These are phyloP conservation scores for Ypsolopha sequella DNA, from an alignment of 2,888 invertebrate species.

Conservation along the genomic window DNA sequence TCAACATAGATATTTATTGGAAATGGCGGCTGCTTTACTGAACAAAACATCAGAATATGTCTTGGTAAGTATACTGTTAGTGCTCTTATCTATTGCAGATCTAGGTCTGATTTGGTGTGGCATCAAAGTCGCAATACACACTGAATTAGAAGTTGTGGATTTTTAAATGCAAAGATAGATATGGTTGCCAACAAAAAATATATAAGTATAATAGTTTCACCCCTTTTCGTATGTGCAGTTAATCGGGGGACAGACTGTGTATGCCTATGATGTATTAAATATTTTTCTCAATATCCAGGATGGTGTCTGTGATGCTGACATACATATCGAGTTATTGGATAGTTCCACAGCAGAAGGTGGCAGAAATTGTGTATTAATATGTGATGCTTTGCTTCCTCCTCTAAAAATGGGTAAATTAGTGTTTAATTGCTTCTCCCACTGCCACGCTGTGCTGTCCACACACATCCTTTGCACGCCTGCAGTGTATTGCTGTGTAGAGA, in stretches of 20 bases:
- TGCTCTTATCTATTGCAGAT: not conserved
- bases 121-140: too few relatives aligned
- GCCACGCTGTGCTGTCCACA: too few relatives aligned
- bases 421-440: not conserved
- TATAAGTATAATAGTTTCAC: too few relatives aligned
- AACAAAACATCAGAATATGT: slow-evolving; percentile 67
- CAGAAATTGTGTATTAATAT: slow-evolving; percentile 72
- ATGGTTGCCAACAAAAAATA: too few relatives aligned
- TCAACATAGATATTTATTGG: slow-evolving; percentile 76
- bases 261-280: not conserved
- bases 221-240: too few relatives aligned
- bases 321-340: slow-evolving; percentile 72
- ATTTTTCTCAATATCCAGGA: slow-evolving; percentile 48
- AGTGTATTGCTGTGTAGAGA: too few relatives aligned
- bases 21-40: slow-evolving; percentile 72
- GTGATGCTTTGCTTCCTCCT: slow-evolving; percentile 75
- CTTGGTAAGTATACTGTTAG: slow-evolving; percentile 39
- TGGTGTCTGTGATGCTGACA: slow-evolving; percentile 77
- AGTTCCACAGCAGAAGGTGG: slow-evolving; percentile 74
- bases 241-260: too few relatives aligned
- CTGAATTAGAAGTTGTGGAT: too few relatives aligned
- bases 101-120: too few relatives aligned
- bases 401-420: slow-evolving; percentile 71
- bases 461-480: too few relatives aligned
- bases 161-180: too few relatives aligned